Base-by-base conservation (phyloP, 2,888 invertebrate species). In the Hermaeophaga mercurialis region DNA sequence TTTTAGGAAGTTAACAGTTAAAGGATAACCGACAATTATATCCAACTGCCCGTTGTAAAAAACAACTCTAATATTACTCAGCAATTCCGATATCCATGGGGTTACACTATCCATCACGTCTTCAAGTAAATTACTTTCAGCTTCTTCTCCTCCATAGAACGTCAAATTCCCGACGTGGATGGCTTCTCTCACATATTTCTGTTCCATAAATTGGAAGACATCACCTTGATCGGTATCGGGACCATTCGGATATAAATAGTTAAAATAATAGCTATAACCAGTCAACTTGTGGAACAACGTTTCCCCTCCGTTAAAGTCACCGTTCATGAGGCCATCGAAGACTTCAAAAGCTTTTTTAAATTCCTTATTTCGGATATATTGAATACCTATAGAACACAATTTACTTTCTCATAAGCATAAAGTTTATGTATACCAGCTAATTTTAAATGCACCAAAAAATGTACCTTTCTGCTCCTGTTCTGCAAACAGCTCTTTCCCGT, bases 31-130 rank as follows among this genome's bases (percentile, higher is more conserved):
- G 0, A 93, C 89, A 60, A 94, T 90, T 9, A 95, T 87, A 73
- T 96, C 95, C 60, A 95, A 73, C 72, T 95, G 94, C 0, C 95
- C 95, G 11, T 58, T 58, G 74, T 93, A 95, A 52, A 93, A 81
- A 33, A 94, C 81, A 8, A 92, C 83, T 73, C 81, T 80, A 67
- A 88, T 88, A 61, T 84, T 76, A 22, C 85, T 79, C 0, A 90
- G 70, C 0, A 91, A 77, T 62, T 86, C 85, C 0, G 84, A 33
- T 7, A 71, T 52, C 65, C 65, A 66, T 12, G 68, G 63, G 3
- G 69, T 65, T 0, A 69, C 66, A 8, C 63, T 62, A 46, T 68
- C 56, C 48, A 60, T 59, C 1, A 68, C 44, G 53, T 69, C 70
- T 31, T 54, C 52, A 6, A 39, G 7, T 1, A 70, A 58, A 36